phyloP scores from a whole-genome alignment of 2,113 vertebrate genomes.

The Phyllostomus discolor region DNA sequence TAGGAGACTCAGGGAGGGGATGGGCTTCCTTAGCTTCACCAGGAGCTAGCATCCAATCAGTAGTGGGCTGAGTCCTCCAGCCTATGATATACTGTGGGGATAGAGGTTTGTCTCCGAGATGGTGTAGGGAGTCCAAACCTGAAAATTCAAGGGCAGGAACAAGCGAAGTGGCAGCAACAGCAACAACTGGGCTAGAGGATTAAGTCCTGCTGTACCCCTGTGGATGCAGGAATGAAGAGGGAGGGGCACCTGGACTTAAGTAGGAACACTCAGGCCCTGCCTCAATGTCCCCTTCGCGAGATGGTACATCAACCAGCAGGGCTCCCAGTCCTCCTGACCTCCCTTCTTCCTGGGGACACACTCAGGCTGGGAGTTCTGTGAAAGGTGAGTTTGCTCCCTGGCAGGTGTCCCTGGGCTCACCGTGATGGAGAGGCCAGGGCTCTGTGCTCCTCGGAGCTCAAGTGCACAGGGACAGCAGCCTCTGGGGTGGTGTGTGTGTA shows the following conservation, averaged over 20 bases:
- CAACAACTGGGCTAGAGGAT: not conserved
- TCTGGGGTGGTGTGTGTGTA: too few relatives aligned
- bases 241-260: too few relatives aligned
- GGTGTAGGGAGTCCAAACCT: too few relatives aligned
- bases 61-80: not conserved
- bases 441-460: not conserved
- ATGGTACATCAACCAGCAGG: too few relatives aligned
- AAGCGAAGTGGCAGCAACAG: not conserved
- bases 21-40: fast-evolving
- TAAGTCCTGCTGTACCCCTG: not conserved
- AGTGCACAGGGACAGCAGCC: not conserved
- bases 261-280: too few relatives aligned
- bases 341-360: not conserved
- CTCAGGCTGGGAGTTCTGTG: not conserved
- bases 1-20: fast-evolving
- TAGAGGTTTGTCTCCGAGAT: not conserved
- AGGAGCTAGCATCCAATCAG: not conserved
- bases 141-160: not conserved
- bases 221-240: too few relatives aligned
- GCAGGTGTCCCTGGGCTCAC: not conserved
- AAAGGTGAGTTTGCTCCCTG: not conserved
- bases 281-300: not conserved
- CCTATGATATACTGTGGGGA: not conserved
- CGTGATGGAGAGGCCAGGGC: not conserved
- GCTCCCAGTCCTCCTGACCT: not conserved